Conservation (phyloP, 2,888 invertebrate species). For the Spodoptera picta region DNA sequence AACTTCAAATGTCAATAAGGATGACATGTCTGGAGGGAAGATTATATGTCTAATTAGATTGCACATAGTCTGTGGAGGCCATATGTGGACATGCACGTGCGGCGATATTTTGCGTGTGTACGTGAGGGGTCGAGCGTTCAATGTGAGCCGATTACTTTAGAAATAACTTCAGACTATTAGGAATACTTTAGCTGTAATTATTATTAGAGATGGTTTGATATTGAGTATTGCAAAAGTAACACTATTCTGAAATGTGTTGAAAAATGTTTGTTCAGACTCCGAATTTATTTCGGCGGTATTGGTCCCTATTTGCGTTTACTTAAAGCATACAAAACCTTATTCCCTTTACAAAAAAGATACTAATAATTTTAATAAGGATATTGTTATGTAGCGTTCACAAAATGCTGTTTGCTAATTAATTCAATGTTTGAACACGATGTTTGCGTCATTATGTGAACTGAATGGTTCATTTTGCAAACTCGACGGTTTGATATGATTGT, state of each 20-base stretch:
- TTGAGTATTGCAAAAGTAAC: no score
- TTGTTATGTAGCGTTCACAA: conserved; percentile 28
- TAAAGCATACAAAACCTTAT: background rate
- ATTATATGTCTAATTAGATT: conserved; percentile 65
- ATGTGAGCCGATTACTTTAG: conserved; percentile 58
- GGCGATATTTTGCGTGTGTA: conserved; percentile 54
- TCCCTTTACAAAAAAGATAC: background rate
- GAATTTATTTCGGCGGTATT: no score
- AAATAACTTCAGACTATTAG: conserved; percentile 38
- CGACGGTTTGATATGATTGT: conserved; percentile 51
- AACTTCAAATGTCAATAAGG: conserved; percentile 56
- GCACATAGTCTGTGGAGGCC: conserved; percentile 57
- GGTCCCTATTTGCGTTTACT: no score
- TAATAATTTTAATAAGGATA: background rate
- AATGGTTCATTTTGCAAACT: conserved; percentile 45
- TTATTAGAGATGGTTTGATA: background rate
- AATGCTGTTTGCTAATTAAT: conserved; percentile 31
- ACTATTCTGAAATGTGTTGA: no score
- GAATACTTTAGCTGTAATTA: conserved; percentile 14
- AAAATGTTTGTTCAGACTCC: no score
- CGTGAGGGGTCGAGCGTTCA: conserved; percentile 64
- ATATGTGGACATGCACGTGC: conserved; percentile 64
- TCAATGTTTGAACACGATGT: conserved; percentile 24
- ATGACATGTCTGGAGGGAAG: conserved; percentile 43
- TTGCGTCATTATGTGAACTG: conserved; percentile 49